These are phyloP conservation scores for Eupsittula cactorum DNA, from an alignment of 2,113 vertebrate species.

Conservation along the genomic window DNA sequence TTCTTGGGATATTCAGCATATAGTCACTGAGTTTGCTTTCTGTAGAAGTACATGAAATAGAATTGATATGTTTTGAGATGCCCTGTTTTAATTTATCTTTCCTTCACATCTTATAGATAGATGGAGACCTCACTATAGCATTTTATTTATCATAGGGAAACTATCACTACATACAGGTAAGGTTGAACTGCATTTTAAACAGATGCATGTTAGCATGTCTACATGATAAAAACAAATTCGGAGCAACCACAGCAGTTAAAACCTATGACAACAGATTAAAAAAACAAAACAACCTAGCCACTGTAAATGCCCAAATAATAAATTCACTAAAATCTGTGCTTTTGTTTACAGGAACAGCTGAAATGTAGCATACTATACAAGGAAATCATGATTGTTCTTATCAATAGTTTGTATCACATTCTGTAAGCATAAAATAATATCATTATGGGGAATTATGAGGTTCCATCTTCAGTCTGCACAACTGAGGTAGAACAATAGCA, in stretches of 20 bases:
- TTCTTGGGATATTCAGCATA: neutral
- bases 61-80: neutral
- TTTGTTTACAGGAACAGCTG: neutral
- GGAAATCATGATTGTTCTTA: neutral
- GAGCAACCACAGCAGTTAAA: neutral
- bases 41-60: neutral
- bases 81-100: constrained; percentile 21
- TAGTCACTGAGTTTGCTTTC: neutral
- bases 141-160: neutral
- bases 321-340: neutral
- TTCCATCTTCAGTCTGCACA: neutral
- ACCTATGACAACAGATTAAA: neutral
- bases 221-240: neutral
- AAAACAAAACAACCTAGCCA: neutral
- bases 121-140: neutral
- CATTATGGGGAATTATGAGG: neutral
- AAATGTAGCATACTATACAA: neutral
- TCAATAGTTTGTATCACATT: neutral
- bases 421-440: neutral
- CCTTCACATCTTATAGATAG: neutral
- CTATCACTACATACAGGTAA: neutral
- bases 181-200: neutral
- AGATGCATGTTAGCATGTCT: neutral
- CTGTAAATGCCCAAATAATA: neutral
- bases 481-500: neutral